Percentiles rank a stretch among this genome's conserved stretches.
Evolutionary conservation across 2,888 invertebrate species (phyloP).

Genomic region (Urechis unicinctus): DNA sequence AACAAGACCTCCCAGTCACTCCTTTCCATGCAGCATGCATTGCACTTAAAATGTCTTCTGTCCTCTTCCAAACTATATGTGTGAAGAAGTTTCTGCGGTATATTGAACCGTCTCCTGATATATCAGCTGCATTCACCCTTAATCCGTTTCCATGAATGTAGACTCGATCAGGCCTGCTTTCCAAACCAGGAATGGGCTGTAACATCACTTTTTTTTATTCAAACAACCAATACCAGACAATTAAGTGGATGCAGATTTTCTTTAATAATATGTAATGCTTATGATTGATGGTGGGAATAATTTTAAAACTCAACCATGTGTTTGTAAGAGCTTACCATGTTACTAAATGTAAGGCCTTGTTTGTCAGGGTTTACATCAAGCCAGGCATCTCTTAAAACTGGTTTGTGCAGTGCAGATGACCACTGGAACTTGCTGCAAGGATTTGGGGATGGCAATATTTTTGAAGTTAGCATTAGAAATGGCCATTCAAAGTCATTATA

Average conservation of each 20-base stretch:
- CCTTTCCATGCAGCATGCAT: conserved; percentile 24
- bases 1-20: conserved; percentile 31
- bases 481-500: conserved; percentile 34
- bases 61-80: conserved; percentile 25
- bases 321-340: conserved; percentile 29
- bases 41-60: conserved; percentile 22
- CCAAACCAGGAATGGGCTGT: conserved; percentile 37
- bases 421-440: background rate
- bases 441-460: background rate
- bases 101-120: conserved; percentile 26
- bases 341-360: conserved; percentile 36
- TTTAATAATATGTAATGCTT: no score
- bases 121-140: conserved; percentile 11
- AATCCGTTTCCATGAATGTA: conserved; percentile 22
- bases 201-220: conserved; percentile 13
- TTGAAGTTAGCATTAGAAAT: conserved; percentile 21
- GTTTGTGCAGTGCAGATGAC: no score
- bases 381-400: conserved; percentile 5
- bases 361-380: background rate
- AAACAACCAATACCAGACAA: background rate
- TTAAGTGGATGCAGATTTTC: no score
- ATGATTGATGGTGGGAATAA: no score
- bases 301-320: no score
- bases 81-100: conserved; percentile 26
- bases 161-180: conserved; percentile 40